Conservation (phyloP, 2,113 vertebrate species). For the Thryonomys swinderianus region DNA sequence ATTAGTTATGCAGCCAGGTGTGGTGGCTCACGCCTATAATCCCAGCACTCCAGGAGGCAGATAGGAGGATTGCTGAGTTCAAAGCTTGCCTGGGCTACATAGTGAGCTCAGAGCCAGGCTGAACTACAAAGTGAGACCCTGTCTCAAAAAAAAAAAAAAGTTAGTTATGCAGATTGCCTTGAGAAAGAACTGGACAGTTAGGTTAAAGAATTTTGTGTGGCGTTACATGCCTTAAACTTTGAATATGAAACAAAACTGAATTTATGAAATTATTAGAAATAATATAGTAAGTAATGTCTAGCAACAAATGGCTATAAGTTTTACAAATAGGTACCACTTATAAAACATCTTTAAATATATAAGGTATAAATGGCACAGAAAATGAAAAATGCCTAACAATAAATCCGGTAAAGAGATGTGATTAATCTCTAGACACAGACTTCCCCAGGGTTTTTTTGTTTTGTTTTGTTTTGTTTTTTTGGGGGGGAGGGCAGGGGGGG, state of each 20-base stretch:
- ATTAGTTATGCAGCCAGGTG: not conserved
- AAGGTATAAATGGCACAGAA: not conserved
- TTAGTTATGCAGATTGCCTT: not conserved
- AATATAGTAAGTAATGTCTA: not conserved
- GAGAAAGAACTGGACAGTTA: not conserved
- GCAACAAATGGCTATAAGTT: too few species aligned
- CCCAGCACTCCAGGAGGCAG: too few species aligned
- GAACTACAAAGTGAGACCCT: too few species aligned
- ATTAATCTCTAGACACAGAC: not conserved
- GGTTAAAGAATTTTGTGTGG: not conserved
- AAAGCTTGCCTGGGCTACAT: too few species aligned
- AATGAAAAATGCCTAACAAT: not conserved
- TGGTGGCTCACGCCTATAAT: too few species aligned
- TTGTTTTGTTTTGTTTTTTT: not conserved
- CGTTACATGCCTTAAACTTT: not conserved
- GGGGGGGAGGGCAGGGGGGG: too few species aligned
- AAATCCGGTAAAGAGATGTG: not conserved
- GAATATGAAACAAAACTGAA: not conserved
- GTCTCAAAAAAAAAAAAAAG: too few species aligned
- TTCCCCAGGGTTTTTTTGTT: not conserved
- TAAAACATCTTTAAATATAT: conserved; percentile 42
- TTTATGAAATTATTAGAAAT: not conserved
- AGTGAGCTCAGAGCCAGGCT: too few species aligned
- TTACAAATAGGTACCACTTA: not conserved
- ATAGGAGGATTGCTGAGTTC: too few species aligned